A percentile compares a stretch with the other conserved stretches of the same genome.
Evolutionary conservation across 2,888 invertebrate genomes (phyloP).

Genomic region (Nematopogon swammerdamellus): DNA sequence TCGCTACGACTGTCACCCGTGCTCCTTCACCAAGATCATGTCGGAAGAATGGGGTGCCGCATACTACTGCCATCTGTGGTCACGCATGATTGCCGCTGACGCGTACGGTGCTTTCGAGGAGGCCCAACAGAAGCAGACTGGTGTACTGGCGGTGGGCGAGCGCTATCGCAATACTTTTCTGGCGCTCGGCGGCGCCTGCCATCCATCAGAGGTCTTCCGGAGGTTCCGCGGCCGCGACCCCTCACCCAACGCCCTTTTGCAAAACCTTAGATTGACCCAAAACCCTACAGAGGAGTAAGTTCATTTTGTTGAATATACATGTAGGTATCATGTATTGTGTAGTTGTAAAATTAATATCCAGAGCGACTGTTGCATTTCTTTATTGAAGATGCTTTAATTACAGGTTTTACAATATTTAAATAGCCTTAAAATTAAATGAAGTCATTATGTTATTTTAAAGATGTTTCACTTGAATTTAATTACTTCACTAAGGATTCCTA

Average conservation of each 20-base stretch:
- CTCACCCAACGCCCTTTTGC: conserved; percentile 75
- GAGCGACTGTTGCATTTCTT: background rate
- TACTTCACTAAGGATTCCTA: too few relatives aligned
- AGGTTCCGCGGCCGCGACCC: conserved; percentile 92
- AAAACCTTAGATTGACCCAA: conserved; percentile 55
- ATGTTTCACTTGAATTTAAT: too few relatives aligned
- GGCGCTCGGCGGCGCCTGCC: conserved; percentile 75
- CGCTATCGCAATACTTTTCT: conserved; percentile 82
- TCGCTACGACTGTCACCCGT: conserved; percentile 79
- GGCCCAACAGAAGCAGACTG: conserved; percentile 48
- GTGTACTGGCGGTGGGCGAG: conserved; percentile 58
- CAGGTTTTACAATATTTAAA: too few relatives aligned
- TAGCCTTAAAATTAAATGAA: too few relatives aligned
- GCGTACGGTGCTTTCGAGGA: conserved; percentile 83
- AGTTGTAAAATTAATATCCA: conserved; percentile 4
- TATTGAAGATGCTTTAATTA: too few relatives aligned
- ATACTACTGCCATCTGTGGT: conserved; percentile 84
- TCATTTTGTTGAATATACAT: background rate
- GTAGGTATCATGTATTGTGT: conserved; percentile 5
- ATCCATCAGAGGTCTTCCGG: conserved; percentile 83
- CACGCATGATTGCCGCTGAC: conserved; percentile 88
- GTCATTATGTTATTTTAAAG: too few relatives aligned
- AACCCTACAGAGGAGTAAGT: conserved; percentile 28
- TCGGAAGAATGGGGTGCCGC: conserved; percentile 82
- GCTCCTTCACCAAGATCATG: conserved; percentile 81